phyloP scores from a whole-genome alignment of 2,113 vertebrate genomes.

The Penelope pileata region DNA sequence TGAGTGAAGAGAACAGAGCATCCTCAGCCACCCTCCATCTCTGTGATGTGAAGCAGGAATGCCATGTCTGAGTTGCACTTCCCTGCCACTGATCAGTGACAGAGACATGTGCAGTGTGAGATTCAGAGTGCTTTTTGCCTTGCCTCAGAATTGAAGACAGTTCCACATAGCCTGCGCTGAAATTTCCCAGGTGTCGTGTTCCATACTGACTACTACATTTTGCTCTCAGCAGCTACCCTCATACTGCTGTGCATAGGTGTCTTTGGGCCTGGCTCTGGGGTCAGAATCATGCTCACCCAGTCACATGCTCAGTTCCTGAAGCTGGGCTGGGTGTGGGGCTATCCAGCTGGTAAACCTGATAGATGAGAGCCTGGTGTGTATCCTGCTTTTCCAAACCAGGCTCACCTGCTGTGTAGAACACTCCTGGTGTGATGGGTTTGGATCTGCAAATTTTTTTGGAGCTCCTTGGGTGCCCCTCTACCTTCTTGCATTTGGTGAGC shows the following conservation, averaged over 20 bases:
- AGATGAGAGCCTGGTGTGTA: neutral
- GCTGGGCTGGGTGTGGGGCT: neutral
- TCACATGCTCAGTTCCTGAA: neutral
- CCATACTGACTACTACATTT: neutral
- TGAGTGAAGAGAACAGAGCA: neutral
- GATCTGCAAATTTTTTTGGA: neutral
- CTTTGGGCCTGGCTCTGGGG: neutral
- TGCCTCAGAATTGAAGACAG: neutral
- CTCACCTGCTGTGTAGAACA: neutral
- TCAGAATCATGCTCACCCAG: neutral
- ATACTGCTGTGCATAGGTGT: neutral
- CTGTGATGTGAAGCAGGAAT: neutral
- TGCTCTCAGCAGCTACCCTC: neutral
- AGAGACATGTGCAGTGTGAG: neutral
- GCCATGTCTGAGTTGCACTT: neutral
- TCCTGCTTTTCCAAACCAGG: neutral
- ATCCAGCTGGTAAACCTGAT: neutral
- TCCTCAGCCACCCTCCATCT: neutral
- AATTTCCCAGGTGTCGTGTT: neutral
- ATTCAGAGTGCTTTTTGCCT: neutral
- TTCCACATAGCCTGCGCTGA: neutral
- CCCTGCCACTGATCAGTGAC: neutral
- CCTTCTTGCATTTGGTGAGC: neutral
- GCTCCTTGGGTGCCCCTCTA: accelerated
- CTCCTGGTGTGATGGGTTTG: neutral